Evolutionary conservation across 1,140 invertebrate species (phyloP).

Genomic region (Microplitis mediator): DNA sequence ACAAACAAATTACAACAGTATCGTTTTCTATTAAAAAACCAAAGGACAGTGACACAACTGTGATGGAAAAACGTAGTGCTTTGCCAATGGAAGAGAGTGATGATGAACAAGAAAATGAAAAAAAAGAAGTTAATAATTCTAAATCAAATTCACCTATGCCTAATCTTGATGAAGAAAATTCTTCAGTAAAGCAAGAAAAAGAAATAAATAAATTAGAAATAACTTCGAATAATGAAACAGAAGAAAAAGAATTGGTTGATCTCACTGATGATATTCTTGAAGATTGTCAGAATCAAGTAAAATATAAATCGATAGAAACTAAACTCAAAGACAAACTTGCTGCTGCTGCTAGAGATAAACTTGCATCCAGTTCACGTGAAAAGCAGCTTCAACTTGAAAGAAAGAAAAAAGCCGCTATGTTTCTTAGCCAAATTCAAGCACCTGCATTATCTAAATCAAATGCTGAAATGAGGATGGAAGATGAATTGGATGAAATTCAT

Average conservation of each 20-base stretch:
- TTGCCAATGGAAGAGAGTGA: conserved; percentile 77
- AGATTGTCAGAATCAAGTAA: conserved; percentile 54
- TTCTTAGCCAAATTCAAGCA: conserved; percentile 67
- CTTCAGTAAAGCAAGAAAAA: background rate
- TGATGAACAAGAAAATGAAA: conserved; percentile 68
- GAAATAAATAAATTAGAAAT: conserved; percentile 21
- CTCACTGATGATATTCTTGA: conserved; percentile 62
- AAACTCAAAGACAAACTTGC: conserved; percentile 70
- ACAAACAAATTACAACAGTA: conserved; percentile 66
- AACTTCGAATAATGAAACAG: conserved; percentile 19
- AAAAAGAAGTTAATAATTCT: conserved; percentile 41
- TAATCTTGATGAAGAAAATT: conserved; percentile 4
- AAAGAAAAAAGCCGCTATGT: conserved; percentile 70
- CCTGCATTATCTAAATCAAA: conserved; percentile 36
- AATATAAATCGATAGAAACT: conserved; percentile 64
- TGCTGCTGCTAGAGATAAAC: conserved; percentile 67
- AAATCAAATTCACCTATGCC: conserved; percentile 42
- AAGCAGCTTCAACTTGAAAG: conserved; percentile 75
- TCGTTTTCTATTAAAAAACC: conserved; percentile 83
- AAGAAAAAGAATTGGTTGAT: conserved; percentile 61
- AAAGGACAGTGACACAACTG: conserved; percentile 72
- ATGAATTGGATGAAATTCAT: conserved; percentile 49
- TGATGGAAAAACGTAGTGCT: conserved; percentile 71
- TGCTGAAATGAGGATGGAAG: conserved; percentile 30
- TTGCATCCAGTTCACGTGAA: conserved; percentile 66